phyloP scores from a whole-genome alignment of 2,113 vertebrate species.

The Phalacrocorax carbo region DNA sequence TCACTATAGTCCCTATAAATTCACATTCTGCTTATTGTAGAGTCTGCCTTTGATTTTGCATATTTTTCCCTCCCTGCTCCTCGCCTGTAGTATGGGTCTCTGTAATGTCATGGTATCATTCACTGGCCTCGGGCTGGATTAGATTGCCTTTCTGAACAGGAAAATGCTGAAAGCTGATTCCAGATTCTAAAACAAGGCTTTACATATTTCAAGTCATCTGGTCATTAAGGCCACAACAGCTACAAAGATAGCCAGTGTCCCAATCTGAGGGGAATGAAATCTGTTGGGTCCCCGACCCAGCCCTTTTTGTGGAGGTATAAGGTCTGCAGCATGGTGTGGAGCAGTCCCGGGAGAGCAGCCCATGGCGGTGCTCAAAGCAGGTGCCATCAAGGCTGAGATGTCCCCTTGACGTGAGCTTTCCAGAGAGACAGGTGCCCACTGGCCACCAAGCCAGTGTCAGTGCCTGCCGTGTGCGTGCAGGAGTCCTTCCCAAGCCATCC shows the following conservation, averaged over 20 bases:
- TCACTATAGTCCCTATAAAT: neutral
- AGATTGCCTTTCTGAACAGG: neutral
- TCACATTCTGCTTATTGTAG: neutral
- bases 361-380: accelerated
- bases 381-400: neutral
- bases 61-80: neutral
- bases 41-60: neutral
- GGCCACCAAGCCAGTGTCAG: neutral
- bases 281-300: accelerated
- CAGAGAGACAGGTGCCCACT: neutral
- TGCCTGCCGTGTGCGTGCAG: accelerated
- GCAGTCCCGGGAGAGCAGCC: neutral
- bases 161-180: neutral
- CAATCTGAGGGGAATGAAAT: neutral
- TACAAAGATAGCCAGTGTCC: neutral
- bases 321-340: neutral
- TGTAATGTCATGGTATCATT: accelerated
- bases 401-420: neutral
- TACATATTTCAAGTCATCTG: neutral
- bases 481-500: neutral
- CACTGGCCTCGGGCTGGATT: neutral
- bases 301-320: neutral
- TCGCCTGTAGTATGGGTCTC: neutral
- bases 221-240: accelerated
- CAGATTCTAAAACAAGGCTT: neutral